Conservation (phyloP, 2,797 vertebrate genomes). For the Garrulus glandarius region DNA sequence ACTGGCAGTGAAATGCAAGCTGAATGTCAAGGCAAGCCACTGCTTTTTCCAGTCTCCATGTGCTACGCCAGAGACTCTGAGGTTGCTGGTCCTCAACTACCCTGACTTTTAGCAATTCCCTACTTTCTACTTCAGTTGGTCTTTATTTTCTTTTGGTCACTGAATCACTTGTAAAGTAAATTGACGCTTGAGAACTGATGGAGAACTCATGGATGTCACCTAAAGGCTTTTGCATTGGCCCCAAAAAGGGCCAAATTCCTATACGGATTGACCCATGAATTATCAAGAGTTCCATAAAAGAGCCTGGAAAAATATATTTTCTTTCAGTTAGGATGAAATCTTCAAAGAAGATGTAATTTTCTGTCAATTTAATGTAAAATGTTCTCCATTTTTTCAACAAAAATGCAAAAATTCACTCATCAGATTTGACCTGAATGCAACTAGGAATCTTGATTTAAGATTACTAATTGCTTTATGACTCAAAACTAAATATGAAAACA, state of each 20-base stretch:
- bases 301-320: neutral
- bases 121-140: neutral
- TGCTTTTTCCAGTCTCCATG: neutral
- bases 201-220: neutral
- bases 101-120: neutral
- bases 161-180: neutral
- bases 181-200: neutral
- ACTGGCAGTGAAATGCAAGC: neutral
- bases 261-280: neutral
- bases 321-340: neutral
- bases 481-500: slow-evolving; percentile 54
- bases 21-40: neutral
- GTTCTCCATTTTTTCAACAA: neutral
- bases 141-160: neutral
- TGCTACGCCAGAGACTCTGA: neutral
- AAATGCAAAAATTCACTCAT: neutral
- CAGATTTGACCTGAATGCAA: slow-evolving; percentile 17
- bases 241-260: neutral
- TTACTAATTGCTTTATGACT: slow-evolving; percentile 64
- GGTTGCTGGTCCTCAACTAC: neutral
- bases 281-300: neutral
- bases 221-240: neutral
- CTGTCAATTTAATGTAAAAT: neutral
- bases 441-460: slow-evolving; percentile 16
- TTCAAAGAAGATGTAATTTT: neutral